phyloP scores from a whole-genome alignment of 2,113 vertebrate species.

The Rhinolophus sinicus region DNA sequence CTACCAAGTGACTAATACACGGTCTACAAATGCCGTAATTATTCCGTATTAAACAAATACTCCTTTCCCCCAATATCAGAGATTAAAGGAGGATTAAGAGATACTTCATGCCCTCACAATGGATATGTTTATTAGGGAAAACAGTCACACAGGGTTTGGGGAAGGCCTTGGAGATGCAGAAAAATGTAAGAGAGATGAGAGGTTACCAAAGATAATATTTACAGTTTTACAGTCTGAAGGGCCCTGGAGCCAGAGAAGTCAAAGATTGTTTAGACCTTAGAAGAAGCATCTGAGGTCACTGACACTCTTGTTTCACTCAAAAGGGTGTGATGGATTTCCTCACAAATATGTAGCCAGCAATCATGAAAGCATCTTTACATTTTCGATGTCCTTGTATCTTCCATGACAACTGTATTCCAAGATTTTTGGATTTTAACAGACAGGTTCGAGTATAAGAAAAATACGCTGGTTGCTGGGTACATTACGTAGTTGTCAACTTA shows the following conservation, averaged over 20 bases:
- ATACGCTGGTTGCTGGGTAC: background rate
- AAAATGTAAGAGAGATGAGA: background rate
- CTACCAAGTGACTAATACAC: background rate
- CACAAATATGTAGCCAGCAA: background rate
- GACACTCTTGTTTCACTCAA: background rate
- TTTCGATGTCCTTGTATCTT: constrained; percentile 1
- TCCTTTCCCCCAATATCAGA: background rate
- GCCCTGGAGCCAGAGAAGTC: background rate
- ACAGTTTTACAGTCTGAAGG: background rate
- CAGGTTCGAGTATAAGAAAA: background rate
- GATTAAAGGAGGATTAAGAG: background rate
- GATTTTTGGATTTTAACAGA: background rate
- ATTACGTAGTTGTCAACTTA: background rate
- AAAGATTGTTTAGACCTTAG: background rate
- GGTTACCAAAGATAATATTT: background rate
- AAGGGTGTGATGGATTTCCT: background rate
- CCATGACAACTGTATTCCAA: background rate
- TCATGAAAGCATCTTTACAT: background rate
- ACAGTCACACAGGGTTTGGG: background rate
- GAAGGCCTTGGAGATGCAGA: background rate
- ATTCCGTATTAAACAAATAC: background rate
- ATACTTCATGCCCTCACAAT: background rate
- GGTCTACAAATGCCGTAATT: background rate
- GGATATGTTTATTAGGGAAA: background rate
- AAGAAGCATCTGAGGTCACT: background rate